phyloP scores from a whole-genome alignment of 2,797 vertebrate genomes.

The Gallinago stenura region DNA sequence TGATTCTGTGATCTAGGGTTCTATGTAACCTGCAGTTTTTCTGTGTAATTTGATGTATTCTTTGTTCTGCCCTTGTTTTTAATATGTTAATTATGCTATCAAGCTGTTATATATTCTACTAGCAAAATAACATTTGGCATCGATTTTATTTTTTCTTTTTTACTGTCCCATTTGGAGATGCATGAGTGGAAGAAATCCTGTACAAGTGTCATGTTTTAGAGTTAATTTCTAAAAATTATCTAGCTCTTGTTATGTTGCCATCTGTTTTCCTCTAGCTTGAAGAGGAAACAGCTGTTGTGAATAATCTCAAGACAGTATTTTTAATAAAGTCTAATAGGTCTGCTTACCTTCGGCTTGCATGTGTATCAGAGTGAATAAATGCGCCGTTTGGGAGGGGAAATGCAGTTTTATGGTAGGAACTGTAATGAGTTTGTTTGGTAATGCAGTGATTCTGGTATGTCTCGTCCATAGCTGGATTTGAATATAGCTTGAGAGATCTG shows the following conservation, averaged over 20 bases:
- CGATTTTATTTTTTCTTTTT: background rate
- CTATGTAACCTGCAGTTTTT: background rate
- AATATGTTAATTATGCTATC: constrained; percentile 26
- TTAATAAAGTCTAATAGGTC: constrained; percentile 57
- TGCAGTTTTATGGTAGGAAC: background rate
- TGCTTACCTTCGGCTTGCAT: constrained; percentile 45
- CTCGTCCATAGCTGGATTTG: background rate
- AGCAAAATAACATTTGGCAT: constrained; percentile 50
- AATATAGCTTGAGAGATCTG: background rate
- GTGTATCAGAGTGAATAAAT: background rate
- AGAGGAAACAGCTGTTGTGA: constrained; percentile 67
- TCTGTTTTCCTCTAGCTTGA: constrained; percentile 70
- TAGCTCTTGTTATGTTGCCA: constrained; percentile 62
- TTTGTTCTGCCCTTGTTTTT: constrained; percentile 48
- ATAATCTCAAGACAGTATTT: constrained; percentile 53
- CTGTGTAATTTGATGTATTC: background rate
- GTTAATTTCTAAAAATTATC: constrained; percentile 54
- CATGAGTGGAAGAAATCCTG: constrained; percentile 53
- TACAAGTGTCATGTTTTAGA: constrained; percentile 53
- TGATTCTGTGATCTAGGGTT: background rate
- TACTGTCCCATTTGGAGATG: constrained; percentile 38
- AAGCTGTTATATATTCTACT: constrained; percentile 7
- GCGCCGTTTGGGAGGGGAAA: background rate
- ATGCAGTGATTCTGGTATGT: background rate
- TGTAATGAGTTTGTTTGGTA: background rate